Evolutionary conservation across 2,113 vertebrate genomes (phyloP), one percentile per base, ranked within the genome.

Genomic region (Microtus montanus): DNA sequence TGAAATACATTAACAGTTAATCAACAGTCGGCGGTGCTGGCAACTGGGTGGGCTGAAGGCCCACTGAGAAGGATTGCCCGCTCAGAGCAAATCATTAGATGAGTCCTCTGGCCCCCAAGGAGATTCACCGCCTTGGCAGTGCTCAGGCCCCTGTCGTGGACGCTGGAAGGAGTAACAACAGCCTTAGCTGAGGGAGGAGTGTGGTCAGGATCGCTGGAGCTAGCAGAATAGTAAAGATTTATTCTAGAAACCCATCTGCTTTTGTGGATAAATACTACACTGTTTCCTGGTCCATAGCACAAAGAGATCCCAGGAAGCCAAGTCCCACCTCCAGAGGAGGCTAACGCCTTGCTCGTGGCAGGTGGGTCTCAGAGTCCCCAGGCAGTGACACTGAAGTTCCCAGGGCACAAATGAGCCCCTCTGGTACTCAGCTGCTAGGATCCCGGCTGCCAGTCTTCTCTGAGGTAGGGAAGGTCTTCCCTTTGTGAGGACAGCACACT

Each of bases 271-370:
- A 74, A 15, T 41, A 4, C 87, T 66, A 22, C 47, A 77, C 2
- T 41, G 54, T n/a, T 15, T 26, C 49, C 47, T 3, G 41, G 22
- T 11, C 17, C 4, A 33, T 24, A 61, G 6, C 10, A 4, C 41
- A 19, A 20, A 35, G 79, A 12, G 30, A 26, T 0, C 35, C 14
- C 41, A 12, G 87, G 47, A 4, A 24, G 52, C 12, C 15, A 61
- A 41, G 1, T 1, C 11, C 13, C 24, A 8, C 13, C 10, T 2
- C 0, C 35, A 8, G 30, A 26, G 20, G 35, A 33, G 17, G n/a
- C 24, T 1, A 7, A 8, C 0, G 7, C 30, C 13, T n/a, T 24
- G n/a, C 15, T 13, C 1, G 0, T 1, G 1, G 0, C 35, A 41
- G 6, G 4, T 11, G 20, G 38, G 49, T 11, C 5, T 35, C 41